Conservation (phyloP, 1,140 invertebrate genomes). For the Solenopsis invicta region DNA sequence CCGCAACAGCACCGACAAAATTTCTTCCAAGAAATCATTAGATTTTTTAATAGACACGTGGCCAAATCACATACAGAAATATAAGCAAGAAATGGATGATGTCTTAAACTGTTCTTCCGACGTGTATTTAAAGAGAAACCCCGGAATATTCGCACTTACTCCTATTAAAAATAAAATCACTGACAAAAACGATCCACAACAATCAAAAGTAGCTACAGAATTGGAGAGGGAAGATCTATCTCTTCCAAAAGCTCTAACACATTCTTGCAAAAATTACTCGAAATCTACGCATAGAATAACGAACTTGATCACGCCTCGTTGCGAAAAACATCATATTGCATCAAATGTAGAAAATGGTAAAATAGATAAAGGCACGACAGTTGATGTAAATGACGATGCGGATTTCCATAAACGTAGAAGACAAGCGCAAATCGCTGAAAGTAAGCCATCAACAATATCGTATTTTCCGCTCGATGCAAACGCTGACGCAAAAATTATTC, state of each 20-base stretch:
- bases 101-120: slow-evolving; percentile 46
- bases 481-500: neutral
- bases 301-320: neutral
- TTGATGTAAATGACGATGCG: neutral
- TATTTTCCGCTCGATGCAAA: neutral
- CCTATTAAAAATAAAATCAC: slow-evolving; percentile 1
- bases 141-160: slow-evolving; percentile 64
- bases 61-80: neutral
- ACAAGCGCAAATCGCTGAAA: slow-evolving; percentile 1
- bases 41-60: neutral
- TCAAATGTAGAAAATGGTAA: neutral
- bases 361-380: neutral
- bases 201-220: neutral
- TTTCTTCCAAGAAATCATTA: neutral
- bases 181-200: neutral
- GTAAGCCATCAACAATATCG: slow-evolving; percentile 3
- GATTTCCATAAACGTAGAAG: neutral
- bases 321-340: neutral
- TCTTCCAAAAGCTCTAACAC: neutral
- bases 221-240: neutral
- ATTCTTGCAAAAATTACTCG: neutral
- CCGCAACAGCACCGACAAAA: neutral
- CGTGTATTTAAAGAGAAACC: slow-evolving; percentile 67
- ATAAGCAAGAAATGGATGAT: slow-evolving; percentile 39
- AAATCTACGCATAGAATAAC: neutral